A percentile compares a stretch with the other conserved stretches of the same genome.
Evolutionary conservation across 2,888 invertebrate genomes (phyloP).

Genomic region (Thyatira batis): DNA sequence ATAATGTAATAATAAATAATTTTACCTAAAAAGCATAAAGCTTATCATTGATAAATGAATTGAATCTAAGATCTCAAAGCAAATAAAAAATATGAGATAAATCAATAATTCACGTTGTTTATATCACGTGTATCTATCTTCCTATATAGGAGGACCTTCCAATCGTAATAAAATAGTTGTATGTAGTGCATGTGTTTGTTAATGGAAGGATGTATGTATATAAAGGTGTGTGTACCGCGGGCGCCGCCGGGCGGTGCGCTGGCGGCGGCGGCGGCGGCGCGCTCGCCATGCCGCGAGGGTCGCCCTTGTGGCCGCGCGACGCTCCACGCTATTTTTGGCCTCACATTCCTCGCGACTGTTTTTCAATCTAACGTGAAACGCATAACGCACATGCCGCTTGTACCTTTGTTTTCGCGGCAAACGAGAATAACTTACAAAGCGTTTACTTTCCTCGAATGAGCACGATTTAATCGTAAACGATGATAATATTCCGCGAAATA

Average conservation of each 20-base stretch:
- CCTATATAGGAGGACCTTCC: too few species aligned
- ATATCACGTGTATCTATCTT: too few species aligned
- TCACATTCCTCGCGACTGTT: constrained; percentile 79
- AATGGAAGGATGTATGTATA: constrained; percentile 70
- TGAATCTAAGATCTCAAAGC: too few species aligned
- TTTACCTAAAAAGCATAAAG: too few species aligned
- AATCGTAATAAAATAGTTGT: constrained; percentile 53
- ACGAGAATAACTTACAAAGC: constrained; percentile 43
- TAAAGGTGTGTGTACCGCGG: constrained; percentile 65
- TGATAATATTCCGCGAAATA: constrained; percentile 30
- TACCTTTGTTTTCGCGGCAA: constrained; percentile 67
- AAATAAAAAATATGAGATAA: too few species aligned
- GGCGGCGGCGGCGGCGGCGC: constrained; percentile 27
- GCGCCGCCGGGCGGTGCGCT: constrained; percentile 31
- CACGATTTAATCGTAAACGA: constrained; percentile 39
- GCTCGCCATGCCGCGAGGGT: constrained; percentile 61
- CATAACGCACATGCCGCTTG: constrained; percentile 73
- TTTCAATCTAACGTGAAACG: constrained; percentile 81
- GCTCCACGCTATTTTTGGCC: constrained; percentile 80
- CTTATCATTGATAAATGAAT: too few species aligned
- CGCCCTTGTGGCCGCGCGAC: constrained; percentile 77
- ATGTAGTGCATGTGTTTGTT: constrained; percentile 53
- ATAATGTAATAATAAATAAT: background rate
- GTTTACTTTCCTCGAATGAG: constrained; percentile 40
- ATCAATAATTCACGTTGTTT: constrained; percentile 26